Base-by-base conservation (phyloP, 2,797 vertebrate genomes). In the Poeciliopsis presidionis region DNA sequence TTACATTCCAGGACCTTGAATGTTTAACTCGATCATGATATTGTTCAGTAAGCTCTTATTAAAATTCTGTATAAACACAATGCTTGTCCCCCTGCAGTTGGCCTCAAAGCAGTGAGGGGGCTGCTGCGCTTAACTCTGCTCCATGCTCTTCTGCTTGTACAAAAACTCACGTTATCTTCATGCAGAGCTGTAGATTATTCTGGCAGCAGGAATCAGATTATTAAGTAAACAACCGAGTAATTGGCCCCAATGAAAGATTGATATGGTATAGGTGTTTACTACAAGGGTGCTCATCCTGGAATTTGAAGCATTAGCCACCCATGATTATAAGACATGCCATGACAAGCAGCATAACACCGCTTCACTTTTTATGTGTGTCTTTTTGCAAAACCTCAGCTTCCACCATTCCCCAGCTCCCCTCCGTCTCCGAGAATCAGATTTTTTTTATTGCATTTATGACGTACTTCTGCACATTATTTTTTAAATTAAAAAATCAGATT, bases 201-300 rank as follows among this genome's bases (percentile, higher is more conserved):
- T 91, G 86, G 85, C 86, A 87, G 89, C 81, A 72, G 87, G 89
- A 86, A 90, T 91, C 86, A 85, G 83, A 94, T 93, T 92, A 92
- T 92, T 91, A 92, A 92, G 81, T 91, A 91, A 94, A 91, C 92
- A 92, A 91, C 89, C 84, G 65, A 55, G 83, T 92, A 91, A 94
- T 93, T 93, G 86, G 89, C 86, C 82, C 82, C 79, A 89, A 90
- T 94, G 79, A 93, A 94, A 94, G 90, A 92, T 94, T 94, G 70
- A 93, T 93, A 88, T 88, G 75, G 80, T 86, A 84, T 46, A 79
- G 84, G 77, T 92, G 90, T 93, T 94, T 91, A 87, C 89, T 88
- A 87, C 92, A 89, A 90, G 84, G 90, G 90, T 83, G 75, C 85
- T 89, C 81, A 86, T 89, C 82, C 45, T 81, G 84, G 80, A 88